Evolutionary conservation across 92 coral and sea anemone species (phyloP).

Genomic region (Heteractis magnifica): DNA sequence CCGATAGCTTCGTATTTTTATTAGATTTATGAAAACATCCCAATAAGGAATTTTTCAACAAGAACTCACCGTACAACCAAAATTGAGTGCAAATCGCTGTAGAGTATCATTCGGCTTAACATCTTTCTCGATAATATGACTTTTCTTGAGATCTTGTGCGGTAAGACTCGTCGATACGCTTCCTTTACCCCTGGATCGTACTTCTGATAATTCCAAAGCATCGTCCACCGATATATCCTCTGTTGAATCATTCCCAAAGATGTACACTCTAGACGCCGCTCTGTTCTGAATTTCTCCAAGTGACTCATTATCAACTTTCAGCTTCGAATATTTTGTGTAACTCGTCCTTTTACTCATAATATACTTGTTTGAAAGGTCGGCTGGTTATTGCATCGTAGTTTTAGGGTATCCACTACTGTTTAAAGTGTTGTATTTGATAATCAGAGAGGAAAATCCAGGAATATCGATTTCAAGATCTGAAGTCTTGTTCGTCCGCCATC

Average conservation of each 20-base stretch:
- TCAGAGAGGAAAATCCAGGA: neutral
- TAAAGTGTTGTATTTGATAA: neutral
- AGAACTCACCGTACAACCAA: slow-evolving; percentile 90
- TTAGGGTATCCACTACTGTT: neutral
- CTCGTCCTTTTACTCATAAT: slow-evolving; percentile 45
- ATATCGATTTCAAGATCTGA: slow-evolving; percentile 28
- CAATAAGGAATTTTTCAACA: neutral
- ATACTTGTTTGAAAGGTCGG: neutral
- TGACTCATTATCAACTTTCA: slow-evolving; percentile 36
- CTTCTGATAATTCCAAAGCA: slow-evolving; percentile 78
- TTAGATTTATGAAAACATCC: neutral
- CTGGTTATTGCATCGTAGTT: neutral
- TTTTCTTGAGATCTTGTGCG: slow-evolving; percentile 60
- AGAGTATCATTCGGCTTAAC: slow-evolving; percentile 78
- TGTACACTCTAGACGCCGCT: slow-evolving; percentile 75
- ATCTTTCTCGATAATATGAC: slow-evolving; percentile 72
- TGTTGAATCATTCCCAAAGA: slow-evolving; percentile 83
- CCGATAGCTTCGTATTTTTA: neutral
- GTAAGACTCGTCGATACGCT: slow-evolving; percentile 35
- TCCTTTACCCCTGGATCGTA: slow-evolving; percentile 80
- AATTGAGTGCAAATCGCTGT: slow-evolving; percentile 85
- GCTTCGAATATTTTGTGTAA: slow-evolving; percentile 38
- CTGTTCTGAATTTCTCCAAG: slow-evolving; percentile 73
- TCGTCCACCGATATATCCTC: slow-evolving; percentile 70
- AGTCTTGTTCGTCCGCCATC: slow-evolving; percentile 41